These are phyloP conservation scores for Nymphalis io DNA, from an alignment of 1,140 invertebrate species.

Conservation along the genomic window DNA sequence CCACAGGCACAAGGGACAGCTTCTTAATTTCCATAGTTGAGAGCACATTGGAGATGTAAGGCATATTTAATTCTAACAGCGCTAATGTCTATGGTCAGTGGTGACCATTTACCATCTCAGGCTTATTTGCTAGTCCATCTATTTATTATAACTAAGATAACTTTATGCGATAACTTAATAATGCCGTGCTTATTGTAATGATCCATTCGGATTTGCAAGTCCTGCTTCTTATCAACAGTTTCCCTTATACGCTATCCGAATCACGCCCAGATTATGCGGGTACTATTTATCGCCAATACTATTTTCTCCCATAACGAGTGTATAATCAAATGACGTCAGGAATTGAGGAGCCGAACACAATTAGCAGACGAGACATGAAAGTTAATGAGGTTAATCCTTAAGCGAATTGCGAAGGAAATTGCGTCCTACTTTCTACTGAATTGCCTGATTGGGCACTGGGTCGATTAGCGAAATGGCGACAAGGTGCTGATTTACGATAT, in stretches of 20 bases:
- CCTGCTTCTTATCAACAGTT: too few relatives aligned
- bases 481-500: conserved; percentile 34
- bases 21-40: too few relatives aligned
- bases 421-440: conserved; percentile 61
- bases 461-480: conserved; percentile 42
- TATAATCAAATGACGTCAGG: conserved; percentile 61
- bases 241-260: neutral
- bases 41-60: too few relatives aligned
- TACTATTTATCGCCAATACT: conserved; percentile 38
- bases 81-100: too few relatives aligned
- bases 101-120: too few relatives aligned
- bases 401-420: conserved; percentile 73
- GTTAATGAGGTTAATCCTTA: conserved; percentile 73
- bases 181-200: too few relatives aligned
- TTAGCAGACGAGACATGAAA: conserved; percentile 72
- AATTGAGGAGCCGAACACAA: conserved; percentile 65
- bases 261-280: conserved; percentile 11
- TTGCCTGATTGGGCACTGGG: conserved; percentile 68
- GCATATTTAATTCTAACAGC: too few relatives aligned
- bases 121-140: too few relatives aligned
- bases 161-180: too few relatives aligned
- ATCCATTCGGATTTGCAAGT: too few relatives aligned
- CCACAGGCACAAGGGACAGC: too few relatives aligned
- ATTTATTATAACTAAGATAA: too few relatives aligned
- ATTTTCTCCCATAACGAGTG: conserved; percentile 51